Base-by-base conservation (phyloP, 2,888 invertebrate genomes). In the Melinaea marsaeus region DNA sequence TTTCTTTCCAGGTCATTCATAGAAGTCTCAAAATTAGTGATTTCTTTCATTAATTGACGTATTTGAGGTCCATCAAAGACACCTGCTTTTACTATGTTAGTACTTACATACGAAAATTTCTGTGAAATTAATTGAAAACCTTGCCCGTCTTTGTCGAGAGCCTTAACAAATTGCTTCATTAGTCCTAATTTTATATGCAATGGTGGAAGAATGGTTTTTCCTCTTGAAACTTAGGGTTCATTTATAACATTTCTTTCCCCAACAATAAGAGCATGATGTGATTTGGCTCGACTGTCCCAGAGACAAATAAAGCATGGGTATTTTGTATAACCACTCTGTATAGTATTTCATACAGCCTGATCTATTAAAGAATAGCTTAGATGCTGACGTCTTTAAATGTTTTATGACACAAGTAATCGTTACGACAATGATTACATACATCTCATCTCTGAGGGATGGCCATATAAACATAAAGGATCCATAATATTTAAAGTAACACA, bases 111-210 rank as follows among this genome's bases (percentile, higher is more conserved):
- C 6, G 63, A 57, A 58, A 62, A 64, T 58, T 68, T 64, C 4
- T 35, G 55, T 56, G 42, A 55, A 9, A 62, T 4, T 55, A 54
- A 65, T 13, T 55, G 7, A 48, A 68, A 68, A 56, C 65, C 61
- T 13, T 56, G 35, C 6, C 63, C 51, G 45, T 58, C 37, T 57
- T 62, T 67, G 13, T 69, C 56, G 7, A 67, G 56, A 7, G 64
- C 65, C 48, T 70, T 68, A 0, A 69, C 63, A 63, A 61, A 66
- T 51, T 66, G 65, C 51, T 70, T 68, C 62, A 67, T 64, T 2
- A 70, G 37, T 9, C 66, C 64, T 6, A 68, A 54, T 60, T 70
- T 67, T 32, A 64, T 67, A 35, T 67, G 69, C 5, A 71, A 47
- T 55, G 66, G 64, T 46, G 66, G 68, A 34, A 71, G 42, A n/a